Base-by-base conservation (phyloP, 2,797 vertebrate genomes). In the Anguilla anguilla region DNA sequence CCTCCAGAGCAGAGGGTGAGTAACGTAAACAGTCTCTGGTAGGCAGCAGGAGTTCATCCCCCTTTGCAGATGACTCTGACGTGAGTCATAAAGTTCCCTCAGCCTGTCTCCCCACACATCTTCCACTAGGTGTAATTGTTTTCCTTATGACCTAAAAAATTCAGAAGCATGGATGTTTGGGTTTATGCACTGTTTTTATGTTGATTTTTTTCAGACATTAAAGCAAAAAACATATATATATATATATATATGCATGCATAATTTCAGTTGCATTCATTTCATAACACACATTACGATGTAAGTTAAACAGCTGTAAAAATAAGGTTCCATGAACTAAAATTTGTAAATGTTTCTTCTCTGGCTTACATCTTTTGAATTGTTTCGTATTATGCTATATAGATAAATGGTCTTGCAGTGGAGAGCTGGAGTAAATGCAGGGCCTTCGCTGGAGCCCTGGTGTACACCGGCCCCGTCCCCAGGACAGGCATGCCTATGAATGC, bases 81-180 rank as follows among this genome's bases (percentile, higher is more conserved):
- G 92, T 97, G 96, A 97, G 92, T 96, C 95, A 96, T 74, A 72
- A 25, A 92, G 90, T 92, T 92, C 91, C 72, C 89, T 89, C 91
- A 91, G 90, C 91, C 91, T 92, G 89, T 87, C 84, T 86, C 93
- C 93, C 91, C 94, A 94, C 94, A 95, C 90, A 93, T 95, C 96
- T 96, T 96, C 95, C 96, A 95, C 92, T 93, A 92, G 93, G 93
- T 94, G 92, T 91, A 95, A 95, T 94, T 95, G 83, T 94, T 94
- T 96, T 93, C 92, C 90, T 90, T 89, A 87, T 89, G 92, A 90
- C 91, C 91, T 87, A 88, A 88, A 17, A 46, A 51, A 0, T 25
- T 49, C 77, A 81, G 46, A 19, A 25, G 7, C 77, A 22, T 43
- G 43, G 39, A 43, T 43, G 35, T 77, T 13, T 77, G n/a, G 25